Evolutionary conservation across 2,888 invertebrate genomes (phyloP).

Genomic region (Heliconius charithonia): DNA sequence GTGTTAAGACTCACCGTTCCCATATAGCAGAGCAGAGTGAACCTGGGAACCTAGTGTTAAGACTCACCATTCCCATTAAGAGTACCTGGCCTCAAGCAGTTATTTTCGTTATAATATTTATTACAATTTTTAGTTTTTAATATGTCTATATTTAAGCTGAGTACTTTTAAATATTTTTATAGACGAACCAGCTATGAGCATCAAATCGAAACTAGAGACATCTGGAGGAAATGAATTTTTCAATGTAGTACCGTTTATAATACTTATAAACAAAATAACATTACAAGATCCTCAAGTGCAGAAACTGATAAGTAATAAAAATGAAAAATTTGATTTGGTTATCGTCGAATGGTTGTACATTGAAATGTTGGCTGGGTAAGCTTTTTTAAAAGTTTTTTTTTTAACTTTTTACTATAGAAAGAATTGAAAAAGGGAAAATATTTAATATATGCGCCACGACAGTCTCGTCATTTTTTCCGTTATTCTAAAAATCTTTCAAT

Average conservation of each 20-base stretch:
- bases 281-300: slow-evolving; percentile 43
- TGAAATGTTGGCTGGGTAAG: too few relatives aligned
- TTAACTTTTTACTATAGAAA: too few relatives aligned
- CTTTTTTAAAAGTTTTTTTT: too few relatives aligned
- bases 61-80: not conserved
- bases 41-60: not conserved
- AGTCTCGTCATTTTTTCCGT: too few relatives aligned
- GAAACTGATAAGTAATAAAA: slow-evolving; percentile 54
- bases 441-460: too few relatives aligned
- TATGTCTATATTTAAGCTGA: too few relatives aligned
- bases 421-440: too few relatives aligned
- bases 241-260: not conserved
- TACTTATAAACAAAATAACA: slow-evolving; percentile 17
- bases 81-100: too few relatives aligned
- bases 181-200: slow-evolving; percentile 15
- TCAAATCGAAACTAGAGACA: slow-evolving; percentile 33
- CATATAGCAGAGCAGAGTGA: not conserved
- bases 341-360: slow-evolving; percentile 53
- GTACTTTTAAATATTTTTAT: not conserved
- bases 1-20: not conserved
- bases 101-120: too few relatives aligned
- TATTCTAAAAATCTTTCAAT: too few relatives aligned
- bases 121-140: too few relatives aligned
- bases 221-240: not conserved
- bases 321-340: slow-evolving; percentile 57